Base-by-base conservation (phyloP, 2,888 invertebrate species). In the Andricus curvator region DNA sequence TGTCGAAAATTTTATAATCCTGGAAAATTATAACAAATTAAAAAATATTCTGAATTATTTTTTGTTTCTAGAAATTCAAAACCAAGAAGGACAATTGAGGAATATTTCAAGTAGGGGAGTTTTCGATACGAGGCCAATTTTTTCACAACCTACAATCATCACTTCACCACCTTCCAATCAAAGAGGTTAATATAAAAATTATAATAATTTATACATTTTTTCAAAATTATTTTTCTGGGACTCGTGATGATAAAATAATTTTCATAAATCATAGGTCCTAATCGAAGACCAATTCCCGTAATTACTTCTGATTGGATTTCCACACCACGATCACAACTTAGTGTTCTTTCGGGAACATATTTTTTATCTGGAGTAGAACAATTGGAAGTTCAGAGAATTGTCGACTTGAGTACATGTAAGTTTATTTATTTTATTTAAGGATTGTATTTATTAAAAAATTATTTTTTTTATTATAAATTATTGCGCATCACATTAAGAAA, bases 341-440 rank as follows among this genome's bases (percentile, higher is more conserved):
- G 95, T 82, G 95, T 96, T 0, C 92, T 95, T 62, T 94, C 95
- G 66, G 97, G 97, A 20, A 93, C 96, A 82, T 96, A 96, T 89
- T 96, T 96, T 90, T 94, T 97, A 66, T 94, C 94, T 77, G 96
- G 96, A 37, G 94, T 95, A 74, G 94, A 95, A 80, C 95, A 95
- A 70, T 93, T 97, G 6, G 94, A 95, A 84, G 96, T 97, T 80
- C 96, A 97, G 89, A 97, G 97, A 93, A 96, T 97, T 65, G 95
- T 97, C 66, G 97, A 97, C 90, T 92, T 97, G 15, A 94, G 95
- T 89, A 96, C 96, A 91, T 92, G 97, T 97, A 93, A 93, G 95
- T 94, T 41, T 78, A 37, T 70, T 66, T 67, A 20, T 20, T 51
- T 51, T 20, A 44, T 44, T 13, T 15, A 15, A 15, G 4, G 4